These are phyloP conservation scores for Drosophila niveifrons DNA, from an alignment of 2,888 invertebrate species.

Conservation along the genomic window DNA sequence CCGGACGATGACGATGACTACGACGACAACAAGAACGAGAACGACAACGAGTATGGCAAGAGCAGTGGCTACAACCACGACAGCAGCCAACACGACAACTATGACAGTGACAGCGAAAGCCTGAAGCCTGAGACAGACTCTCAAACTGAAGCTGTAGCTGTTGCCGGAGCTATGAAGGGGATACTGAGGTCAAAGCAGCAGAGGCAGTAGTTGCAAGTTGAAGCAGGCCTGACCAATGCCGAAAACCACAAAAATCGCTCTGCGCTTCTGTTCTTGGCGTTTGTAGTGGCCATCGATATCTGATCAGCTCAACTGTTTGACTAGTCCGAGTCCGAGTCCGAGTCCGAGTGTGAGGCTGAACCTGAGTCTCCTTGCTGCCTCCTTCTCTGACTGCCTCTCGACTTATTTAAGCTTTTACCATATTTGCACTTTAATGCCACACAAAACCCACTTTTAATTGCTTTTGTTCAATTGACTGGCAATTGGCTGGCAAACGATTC, in stretches of 20 bases:
- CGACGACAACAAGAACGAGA: conserved; percentile 14
- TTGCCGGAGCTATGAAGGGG: not conserved
- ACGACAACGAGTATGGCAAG: conserved; percentile 15
- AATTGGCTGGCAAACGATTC: conserved; percentile 50
- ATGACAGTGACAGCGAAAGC: conserved; percentile 33
- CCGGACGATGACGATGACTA: conserved; percentile 30
- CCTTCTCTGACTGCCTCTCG: conserved; percentile 22
- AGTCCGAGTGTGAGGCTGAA: no score
- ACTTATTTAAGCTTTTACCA: conserved; percentile 71
- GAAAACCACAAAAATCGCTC: conserved; percentile 70
- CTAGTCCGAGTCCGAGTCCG: not conserved
- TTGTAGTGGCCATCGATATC: conserved; percentile 43
- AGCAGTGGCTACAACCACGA: conserved; percentile 15
- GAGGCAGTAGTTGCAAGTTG: conserved; percentile 8
- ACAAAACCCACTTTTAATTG: conserved; percentile 83
- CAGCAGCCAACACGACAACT: conserved; percentile 20
- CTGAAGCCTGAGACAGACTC: not conserved
- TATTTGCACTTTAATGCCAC: conserved; percentile 75
- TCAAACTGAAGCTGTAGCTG: not conserved
- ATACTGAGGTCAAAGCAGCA: conserved; percentile 7
- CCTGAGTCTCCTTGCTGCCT: not conserved
- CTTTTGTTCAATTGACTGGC: conserved; percentile 83
- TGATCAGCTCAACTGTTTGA: conserved; percentile 44
- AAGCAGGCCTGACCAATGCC: conserved; percentile 27
- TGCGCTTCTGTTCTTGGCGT: conserved; percentile 31